A percentile compares a stretch with the other conserved stretches of the same genome.
Evolutionary conservation across 2,113 vertebrate genomes (phyloP).

Genomic region (Stictonetta naevosa): DNA sequence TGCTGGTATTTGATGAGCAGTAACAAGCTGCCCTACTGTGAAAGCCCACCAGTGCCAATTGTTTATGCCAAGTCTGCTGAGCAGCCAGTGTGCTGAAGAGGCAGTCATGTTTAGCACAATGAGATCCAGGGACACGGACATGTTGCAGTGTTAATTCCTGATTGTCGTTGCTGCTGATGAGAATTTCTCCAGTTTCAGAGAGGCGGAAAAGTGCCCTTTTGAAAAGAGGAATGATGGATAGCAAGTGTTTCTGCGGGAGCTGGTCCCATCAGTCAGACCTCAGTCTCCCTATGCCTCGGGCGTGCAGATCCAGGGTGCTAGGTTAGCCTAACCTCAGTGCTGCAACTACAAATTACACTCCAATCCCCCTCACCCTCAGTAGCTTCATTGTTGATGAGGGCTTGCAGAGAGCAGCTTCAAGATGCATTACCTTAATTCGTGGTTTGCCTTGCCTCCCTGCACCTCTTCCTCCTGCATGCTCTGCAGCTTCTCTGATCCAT

Average conservation of each 20-base stretch:
- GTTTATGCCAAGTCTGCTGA: slow-evolving; percentile 67
- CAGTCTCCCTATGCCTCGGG: not conserved
- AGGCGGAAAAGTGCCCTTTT: not conserved
- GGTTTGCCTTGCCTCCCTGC: not conserved
- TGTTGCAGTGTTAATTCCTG: not conserved
- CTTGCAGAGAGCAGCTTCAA: not conserved
- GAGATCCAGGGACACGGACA: not conserved
- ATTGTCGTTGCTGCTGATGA: not conserved
- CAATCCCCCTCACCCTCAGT: not conserved
- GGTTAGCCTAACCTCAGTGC: not conserved
- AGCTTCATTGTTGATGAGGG: not conserved
- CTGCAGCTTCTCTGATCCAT: not conserved
- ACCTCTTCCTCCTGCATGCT: not conserved
- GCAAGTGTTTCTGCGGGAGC: not conserved
- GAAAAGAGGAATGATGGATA: not conserved
- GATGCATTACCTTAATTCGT: not conserved
- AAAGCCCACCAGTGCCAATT: slow-evolving; percentile 60
- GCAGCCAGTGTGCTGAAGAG: slow-evolving; percentile 41
- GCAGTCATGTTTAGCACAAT: slow-evolving; percentile 27
- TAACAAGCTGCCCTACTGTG: slow-evolving; percentile 77
- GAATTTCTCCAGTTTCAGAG: not conserved
- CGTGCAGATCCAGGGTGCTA: not conserved
- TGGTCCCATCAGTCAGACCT: not conserved
- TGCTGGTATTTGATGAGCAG: slow-evolving; percentile 75
- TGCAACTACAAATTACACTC: not conserved